A percentile compares a stretch with the other conserved stretches of the same genome.
phyloP scores from a whole-genome alignment of 2,888 invertebrate genomes.

The Alcis repandata region DNA sequence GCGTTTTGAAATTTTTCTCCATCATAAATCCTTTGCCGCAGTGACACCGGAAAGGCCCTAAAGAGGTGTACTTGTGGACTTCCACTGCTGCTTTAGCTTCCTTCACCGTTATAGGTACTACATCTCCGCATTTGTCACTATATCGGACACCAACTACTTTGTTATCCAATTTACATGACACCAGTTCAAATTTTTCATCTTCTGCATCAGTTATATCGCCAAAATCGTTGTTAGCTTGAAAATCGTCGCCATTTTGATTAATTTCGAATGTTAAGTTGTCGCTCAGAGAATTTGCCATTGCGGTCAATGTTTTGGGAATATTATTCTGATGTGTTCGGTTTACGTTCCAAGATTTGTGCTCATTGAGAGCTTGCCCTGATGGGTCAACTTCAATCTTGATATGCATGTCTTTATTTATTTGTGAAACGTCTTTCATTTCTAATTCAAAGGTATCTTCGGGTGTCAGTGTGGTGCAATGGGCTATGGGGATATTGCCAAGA shows the following conservation, averaged over 20 bases:
- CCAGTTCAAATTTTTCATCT: conserved; percentile 31
- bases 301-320: too few relatives aligned
- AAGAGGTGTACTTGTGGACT: conserved; percentile 66
- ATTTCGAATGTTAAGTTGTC: not conserved
- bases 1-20: conserved; percentile 64
- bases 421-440: conserved; percentile 44
- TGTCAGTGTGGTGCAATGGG: conserved; percentile 64
- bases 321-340: not conserved
- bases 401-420: conserved; percentile 43
- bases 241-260: conserved; percentile 1
- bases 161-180: conserved; percentile 39
- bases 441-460: conserved; percentile 56
- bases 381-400: conserved; percentile 46
- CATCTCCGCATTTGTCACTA: conserved; percentile 74
- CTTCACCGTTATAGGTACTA: conserved; percentile 67
- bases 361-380: not conserved
- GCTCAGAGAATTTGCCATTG: not conserved
- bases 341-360: not conserved
- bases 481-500: conserved; percentile 58
- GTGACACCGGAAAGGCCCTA: conserved; percentile 65
- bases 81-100: conserved; percentile 75
- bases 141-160: conserved; percentile 66
- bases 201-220: conserved; percentile 47
- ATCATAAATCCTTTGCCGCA: conserved; percentile 69
- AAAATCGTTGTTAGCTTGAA: not conserved